phyloP scores from a whole-genome alignment of 2,888 invertebrate species.

The Dermolepida albohirtum region DNA sequence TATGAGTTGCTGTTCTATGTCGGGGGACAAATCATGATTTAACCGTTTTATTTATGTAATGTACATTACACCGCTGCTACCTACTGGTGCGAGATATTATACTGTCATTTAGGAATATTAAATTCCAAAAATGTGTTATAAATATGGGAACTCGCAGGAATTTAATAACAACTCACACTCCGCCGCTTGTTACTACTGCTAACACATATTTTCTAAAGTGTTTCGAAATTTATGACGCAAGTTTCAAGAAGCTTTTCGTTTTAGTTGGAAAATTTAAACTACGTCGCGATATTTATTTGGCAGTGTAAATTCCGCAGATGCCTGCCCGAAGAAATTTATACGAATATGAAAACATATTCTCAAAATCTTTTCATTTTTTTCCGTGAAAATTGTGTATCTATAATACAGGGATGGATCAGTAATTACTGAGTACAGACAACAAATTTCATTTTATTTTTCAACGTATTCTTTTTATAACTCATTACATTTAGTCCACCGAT shows the following conservation, averaged over 20 bases:
- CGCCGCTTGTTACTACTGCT: conserved; percentile 10
- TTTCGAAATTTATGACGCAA: conserved; percentile 27
- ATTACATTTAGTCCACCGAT: no score
- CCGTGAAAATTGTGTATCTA: neutral
- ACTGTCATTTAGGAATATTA: conserved; percentile 42
- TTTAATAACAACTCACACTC: conserved; percentile 31
- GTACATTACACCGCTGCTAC: conserved; percentile 23
- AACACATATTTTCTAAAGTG: conserved; percentile 31
- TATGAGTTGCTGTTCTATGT: conserved; percentile 47
- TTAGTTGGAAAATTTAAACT: conserved; percentile 15
- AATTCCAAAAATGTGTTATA: conserved; percentile 39
- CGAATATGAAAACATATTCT: no score
- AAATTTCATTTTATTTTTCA: no score
- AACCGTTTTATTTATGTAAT: conserved; percentile 48
- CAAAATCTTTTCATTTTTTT: no score
- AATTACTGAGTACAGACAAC: no score
- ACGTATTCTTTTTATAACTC: no score
- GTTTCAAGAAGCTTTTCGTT: conserved; percentile 14
- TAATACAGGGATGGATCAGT: no score
- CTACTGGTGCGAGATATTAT: conserved; percentile 29
- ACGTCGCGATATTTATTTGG: conserved; percentile 21
- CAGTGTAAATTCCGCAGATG: conserved; percentile 10
- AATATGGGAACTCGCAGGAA: conserved; percentile 38
- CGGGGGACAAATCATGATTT: conserved; percentile 52
- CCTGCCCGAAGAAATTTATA: no score